These are phyloP conservation scores for Montipora cactus DNA, from an alignment of 64 coral and sea anemone genomes.

Conservation along the genomic window DNA sequence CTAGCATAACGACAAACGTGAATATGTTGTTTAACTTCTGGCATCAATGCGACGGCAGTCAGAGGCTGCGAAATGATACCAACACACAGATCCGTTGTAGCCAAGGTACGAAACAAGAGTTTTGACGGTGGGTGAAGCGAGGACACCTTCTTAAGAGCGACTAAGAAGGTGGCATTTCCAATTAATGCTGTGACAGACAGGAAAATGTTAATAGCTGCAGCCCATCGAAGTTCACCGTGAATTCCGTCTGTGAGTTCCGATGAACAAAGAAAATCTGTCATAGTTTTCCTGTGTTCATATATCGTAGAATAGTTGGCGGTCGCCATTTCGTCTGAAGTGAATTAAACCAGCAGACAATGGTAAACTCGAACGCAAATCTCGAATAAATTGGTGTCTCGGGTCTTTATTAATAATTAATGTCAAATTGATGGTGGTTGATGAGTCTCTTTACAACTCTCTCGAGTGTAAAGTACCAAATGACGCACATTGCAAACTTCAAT, in stretches of 20 bases:
- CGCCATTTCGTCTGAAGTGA: neutral
- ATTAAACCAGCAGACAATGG: no score
- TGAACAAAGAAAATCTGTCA: neutral
- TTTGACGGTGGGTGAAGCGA: conserved; percentile 13
- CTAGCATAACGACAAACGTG: neutral
- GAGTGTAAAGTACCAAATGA: no score
- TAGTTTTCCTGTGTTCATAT: neutral
- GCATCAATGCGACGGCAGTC: neutral
- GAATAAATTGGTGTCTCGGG: no score
- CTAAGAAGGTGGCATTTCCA: neutral
- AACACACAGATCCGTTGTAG: conserved; percentile 5
- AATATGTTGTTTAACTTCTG: neutral
- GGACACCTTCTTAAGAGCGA: neutral
- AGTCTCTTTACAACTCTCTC: no score
- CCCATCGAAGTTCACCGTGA: neutral
- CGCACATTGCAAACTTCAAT: no score
- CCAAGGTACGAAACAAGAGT: conserved; percentile 2
- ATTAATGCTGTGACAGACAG: conserved; percentile 4
- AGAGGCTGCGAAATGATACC: conserved; percentile 12
- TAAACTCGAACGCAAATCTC: no score
- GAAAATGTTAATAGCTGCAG: neutral
- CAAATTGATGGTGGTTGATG: no score
- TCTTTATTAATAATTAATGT: no score
- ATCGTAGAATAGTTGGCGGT: neutral
- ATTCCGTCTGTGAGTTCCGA: neutral